Evolutionary conservation across 2,113 vertebrate genomes (phyloP).

Genomic region (Syrrhaptes paradoxus): DNA sequence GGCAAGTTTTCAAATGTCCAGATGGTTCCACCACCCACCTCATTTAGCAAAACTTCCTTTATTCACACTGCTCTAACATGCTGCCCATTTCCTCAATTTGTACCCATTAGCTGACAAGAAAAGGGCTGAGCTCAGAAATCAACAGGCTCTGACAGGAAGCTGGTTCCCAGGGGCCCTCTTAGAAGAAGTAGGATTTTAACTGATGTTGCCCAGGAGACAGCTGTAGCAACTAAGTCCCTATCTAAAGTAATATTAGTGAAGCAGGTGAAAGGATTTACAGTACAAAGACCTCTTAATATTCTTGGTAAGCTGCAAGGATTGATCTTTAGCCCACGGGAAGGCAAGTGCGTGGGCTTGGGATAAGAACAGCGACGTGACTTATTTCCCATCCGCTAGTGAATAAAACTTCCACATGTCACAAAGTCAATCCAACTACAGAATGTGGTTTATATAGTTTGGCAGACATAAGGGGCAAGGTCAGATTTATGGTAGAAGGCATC

Average conservation of each 20-base stretch:
- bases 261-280: constrained; percentile 38
- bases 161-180: constrained; percentile 10
- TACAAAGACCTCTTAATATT: constrained; percentile 38
- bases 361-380: neutral
- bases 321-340: neutral
- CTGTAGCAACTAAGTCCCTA: neutral
- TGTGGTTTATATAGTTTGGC: accelerated
- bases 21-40: constrained; percentile 69
- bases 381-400: neutral
- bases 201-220: constrained; percentile 61
- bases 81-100: constrained; percentile 68
- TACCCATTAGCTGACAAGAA: constrained; percentile 62
- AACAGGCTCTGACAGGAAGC: constrained; percentile 65
- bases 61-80: constrained; percentile 63
- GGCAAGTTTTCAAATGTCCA: constrained; percentile 71
- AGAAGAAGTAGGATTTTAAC: constrained; percentile 58
- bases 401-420: neutral
- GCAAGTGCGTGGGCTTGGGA: accelerated
- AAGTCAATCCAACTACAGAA: neutral
- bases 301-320: neutral
- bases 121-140: constrained; percentile 62
- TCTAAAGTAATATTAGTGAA: constrained; percentile 33
- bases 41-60: constrained; percentile 68
- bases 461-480: neutral
- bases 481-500: neutral